These are phyloP conservation scores for Laspeyria flexula DNA, from an alignment of 2,888 invertebrate species.

Conservation along the genomic window DNA sequence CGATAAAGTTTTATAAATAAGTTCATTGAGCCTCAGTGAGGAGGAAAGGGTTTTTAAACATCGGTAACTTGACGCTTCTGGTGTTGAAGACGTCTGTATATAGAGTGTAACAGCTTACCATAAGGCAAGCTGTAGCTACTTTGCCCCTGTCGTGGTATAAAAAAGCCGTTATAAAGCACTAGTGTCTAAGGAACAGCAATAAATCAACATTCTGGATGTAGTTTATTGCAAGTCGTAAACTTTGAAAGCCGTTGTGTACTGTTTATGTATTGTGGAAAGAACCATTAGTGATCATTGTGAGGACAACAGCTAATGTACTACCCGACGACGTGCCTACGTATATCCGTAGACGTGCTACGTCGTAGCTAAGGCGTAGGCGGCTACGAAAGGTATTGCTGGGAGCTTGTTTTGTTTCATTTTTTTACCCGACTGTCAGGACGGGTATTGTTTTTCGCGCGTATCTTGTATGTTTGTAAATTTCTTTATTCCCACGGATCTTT, in stretches of 20 bases:
- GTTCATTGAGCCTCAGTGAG: too few species aligned
- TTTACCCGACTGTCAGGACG: too few species aligned
- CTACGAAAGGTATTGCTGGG: constrained; percentile 10
- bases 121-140: too few species aligned
- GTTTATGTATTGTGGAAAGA: constrained; percentile 41
- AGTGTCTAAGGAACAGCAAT: constrained; percentile 40
- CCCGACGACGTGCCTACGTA: constrained; percentile 13
- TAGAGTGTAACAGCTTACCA: too few species aligned
- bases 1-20: too few species aligned
- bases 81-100: too few species aligned
- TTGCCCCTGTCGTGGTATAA: constrained; percentile 20
- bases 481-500: too few species aligned
- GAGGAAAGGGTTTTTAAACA: too few species aligned
- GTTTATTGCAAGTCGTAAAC: constrained; percentile 55
- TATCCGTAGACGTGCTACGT: constrained; percentile 33
- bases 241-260: constrained; percentile 49
- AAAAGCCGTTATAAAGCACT: constrained; percentile 41
- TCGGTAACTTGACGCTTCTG: too few species aligned
- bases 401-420: too few species aligned
- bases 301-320: constrained; percentile 15
- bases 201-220: constrained; percentile 47
- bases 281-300: constrained; percentile 44
- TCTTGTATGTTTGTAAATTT: too few species aligned
- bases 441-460: too few species aligned
- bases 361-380: constrained; percentile 20